Evolutionary conservation across 2,797 vertebrate species (phyloP).

Genomic region (Tragopan temminckii): DNA sequence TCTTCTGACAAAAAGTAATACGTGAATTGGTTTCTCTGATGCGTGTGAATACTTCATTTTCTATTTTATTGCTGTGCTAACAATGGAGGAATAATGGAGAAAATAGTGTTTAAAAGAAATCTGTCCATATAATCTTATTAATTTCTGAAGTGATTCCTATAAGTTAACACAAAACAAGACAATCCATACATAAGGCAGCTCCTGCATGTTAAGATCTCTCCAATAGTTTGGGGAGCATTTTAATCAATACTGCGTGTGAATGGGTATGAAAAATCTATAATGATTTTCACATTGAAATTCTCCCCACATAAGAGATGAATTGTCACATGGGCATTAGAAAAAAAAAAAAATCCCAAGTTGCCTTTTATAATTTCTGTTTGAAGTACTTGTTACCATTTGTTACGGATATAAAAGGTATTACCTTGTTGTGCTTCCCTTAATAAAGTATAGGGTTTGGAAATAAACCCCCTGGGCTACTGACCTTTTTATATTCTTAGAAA

Average conservation of each 20-base stretch:
- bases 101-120: neutral
- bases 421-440: constrained; percentile 60
- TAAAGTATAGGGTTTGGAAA: constrained; percentile 56
- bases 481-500: constrained; percentile 55
- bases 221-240: neutral
- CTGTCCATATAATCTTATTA: neutral
- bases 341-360: neutral
- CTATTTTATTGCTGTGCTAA: neutral
- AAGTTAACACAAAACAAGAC: neutral
- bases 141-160: neutral
- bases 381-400: constrained; percentile 53
- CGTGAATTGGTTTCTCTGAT: neutral
- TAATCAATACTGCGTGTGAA: neutral
- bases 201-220: neutral
- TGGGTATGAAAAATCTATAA: neutral
- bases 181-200: neutral
- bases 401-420: constrained; percentile 37
- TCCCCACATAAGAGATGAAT: neutral
- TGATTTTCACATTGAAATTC: constrained; percentile 28
- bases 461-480: constrained; percentile 52
- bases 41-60: neutral
- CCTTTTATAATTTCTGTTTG: constrained; percentile 41
- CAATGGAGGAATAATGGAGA: neutral
- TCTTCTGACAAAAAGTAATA: constrained; percentile 2
- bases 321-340: neutral